phyloP scores from a whole-genome alignment of 2,888 invertebrate species.

The Cheilosia soror region DNA sequence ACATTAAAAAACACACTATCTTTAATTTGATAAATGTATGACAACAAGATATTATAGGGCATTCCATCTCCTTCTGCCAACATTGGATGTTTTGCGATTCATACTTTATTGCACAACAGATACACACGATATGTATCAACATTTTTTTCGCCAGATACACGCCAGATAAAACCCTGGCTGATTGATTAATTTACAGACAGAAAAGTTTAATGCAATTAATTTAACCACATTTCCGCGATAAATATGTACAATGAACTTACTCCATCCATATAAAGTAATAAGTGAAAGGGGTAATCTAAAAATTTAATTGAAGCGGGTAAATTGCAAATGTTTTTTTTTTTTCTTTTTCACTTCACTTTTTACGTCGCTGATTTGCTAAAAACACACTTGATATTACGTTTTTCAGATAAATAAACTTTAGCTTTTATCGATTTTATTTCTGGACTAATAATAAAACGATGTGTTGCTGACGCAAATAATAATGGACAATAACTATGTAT shows the following conservation, averaged over 20 bases:
- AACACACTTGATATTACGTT: not conserved
- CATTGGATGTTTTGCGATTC: not conserved
- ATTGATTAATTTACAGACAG: not conserved
- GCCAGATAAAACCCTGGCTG: not conserved
- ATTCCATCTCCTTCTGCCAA: not conserved
- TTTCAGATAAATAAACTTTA: not conserved
- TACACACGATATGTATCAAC: not conserved
- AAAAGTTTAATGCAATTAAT: not conserved
- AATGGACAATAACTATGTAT: not conserved
- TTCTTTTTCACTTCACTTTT: slow-evolving; percentile 14
- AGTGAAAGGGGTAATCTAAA: not conserved
- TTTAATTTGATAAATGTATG: no score
- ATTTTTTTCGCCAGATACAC: not conserved
- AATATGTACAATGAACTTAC: not conserved
- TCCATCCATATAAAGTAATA: not conserved
- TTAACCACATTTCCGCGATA: not conserved
- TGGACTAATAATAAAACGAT: not conserved
- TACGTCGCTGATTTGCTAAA: not conserved
- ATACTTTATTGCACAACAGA: slow-evolving; percentile 1
- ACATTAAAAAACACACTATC: no score
- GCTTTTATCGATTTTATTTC: slow-evolving; percentile 19
- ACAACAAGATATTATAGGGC: not conserved
- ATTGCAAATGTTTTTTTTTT: not conserved
- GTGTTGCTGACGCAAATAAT: slow-evolving; percentile 44
- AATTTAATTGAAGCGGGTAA: not conserved